phyloP scores from a whole-genome alignment of 2,113 vertebrate species.

The Pangasianodon gigas region DNA sequence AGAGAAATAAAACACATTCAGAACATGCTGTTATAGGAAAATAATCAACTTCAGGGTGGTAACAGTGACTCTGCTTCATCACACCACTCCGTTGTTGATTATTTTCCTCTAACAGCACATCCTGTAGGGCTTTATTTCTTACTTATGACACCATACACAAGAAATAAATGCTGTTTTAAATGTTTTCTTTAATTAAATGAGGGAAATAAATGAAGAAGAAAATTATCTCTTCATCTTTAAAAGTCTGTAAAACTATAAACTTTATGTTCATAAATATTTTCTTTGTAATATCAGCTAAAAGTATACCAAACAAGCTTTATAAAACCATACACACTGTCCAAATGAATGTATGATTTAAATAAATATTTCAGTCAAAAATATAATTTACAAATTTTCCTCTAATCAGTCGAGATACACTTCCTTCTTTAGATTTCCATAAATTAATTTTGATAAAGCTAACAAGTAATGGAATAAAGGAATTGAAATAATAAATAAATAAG shows the following conservation, averaged over 20 bases:
- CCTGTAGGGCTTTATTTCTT: neutral
- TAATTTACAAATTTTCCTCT: neutral
- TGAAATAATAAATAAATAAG: neutral
- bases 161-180: neutral
- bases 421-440: neutral
- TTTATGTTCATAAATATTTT: neutral
- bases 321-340: neutral
- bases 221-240: neutral
- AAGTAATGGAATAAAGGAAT: neutral
- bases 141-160: neutral
- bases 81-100: too few relatives aligned
- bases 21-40: too few relatives aligned
- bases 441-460: neutral
- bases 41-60: too few relatives aligned
- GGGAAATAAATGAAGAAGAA: too few relatives aligned
- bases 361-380: neutral
- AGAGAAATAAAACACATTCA: too few relatives aligned
- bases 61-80: too few relatives aligned
- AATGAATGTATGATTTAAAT: neutral
- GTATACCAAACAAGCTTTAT: neutral
- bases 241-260: neutral
- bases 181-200: too few relatives aligned
- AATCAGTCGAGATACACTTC: neutral
- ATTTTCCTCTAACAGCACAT: neutral
- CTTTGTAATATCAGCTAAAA: neutral